These are phyloP conservation scores for Agonopterix heracliana DNA, from an alignment of 2,888 invertebrate genomes.

Conservation along the genomic window DNA sequence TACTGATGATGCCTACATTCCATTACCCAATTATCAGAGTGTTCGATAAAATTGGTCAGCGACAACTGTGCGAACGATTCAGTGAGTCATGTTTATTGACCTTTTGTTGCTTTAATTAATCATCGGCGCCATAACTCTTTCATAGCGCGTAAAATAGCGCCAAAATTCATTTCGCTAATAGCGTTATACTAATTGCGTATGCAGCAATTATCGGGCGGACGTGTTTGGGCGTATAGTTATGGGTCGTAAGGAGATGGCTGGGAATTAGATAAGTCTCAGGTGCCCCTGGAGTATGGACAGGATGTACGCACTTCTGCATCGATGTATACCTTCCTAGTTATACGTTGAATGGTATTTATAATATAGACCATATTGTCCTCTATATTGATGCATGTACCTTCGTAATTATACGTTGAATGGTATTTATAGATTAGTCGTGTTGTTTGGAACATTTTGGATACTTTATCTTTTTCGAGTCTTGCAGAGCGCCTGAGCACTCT, in stretches of 20 bases:
- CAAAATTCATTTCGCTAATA: slow-evolving; percentile 45
- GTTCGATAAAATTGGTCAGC: slow-evolving; percentile 33
- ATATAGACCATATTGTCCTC: too few relatives aligned
- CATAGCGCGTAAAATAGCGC: slow-evolving; percentile 22
- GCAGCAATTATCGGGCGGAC: slow-evolving; percentile 50
- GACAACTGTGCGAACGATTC: slow-evolving; percentile 36
- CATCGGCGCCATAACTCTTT: slow-evolving; percentile 33
- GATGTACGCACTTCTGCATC: too few relatives aligned
- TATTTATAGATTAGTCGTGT: too few relatives aligned
- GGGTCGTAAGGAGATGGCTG: slow-evolving; percentile 39
- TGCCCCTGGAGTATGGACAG: slow-evolving; percentile 18
- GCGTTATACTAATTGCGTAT: slow-evolving; percentile 52
- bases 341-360: too few relatives aligned
- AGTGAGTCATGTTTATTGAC: slow-evolving; percentile 48
- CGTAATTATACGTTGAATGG: too few relatives aligned
- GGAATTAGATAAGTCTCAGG: slow-evolving; percentile 45
- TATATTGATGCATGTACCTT: too few relatives aligned
- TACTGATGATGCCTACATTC: slow-evolving; percentile 29
- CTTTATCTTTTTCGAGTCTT: too few relatives aligned
- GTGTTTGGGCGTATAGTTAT: slow-evolving; percentile 42
- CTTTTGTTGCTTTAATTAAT: slow-evolving; percentile 59
- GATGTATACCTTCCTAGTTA: too few relatives aligned
- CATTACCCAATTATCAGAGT: slow-evolving; percentile 31
- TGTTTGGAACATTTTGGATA: too few relatives aligned
- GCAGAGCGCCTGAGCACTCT: too few relatives aligned